Evolutionary conservation across 2,888 invertebrate species (phyloP).

Genomic region (Augiades crinisus): DNA sequence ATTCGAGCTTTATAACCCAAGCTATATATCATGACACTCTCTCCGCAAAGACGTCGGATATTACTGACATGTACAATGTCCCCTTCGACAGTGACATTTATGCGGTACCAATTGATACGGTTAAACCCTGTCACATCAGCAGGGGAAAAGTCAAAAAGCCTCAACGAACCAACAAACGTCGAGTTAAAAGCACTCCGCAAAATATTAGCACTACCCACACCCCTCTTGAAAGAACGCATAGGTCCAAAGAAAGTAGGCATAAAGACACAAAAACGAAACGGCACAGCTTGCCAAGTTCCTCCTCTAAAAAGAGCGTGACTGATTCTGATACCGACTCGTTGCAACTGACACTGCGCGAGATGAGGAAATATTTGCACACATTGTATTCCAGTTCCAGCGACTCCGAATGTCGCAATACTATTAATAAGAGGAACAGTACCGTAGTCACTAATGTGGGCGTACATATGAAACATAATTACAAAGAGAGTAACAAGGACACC

Average conservation of each 20-base stretch:
- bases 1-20: slow-evolving; percentile 93
- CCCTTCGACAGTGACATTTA: slow-evolving; percentile 94
- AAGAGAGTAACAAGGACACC: slow-evolving; percentile 41
- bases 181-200: slow-evolving; percentile 59
- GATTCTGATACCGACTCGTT: slow-evolving; percentile 85
- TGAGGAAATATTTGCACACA: slow-evolving; percentile 90
- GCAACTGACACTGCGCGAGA: slow-evolving; percentile 92
- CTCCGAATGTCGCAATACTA: slow-evolving; percentile 76
- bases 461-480: slow-evolving; percentile 57
- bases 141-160: slow-evolving; percentile 65
- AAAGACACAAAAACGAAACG: slow-evolving; percentile 81
- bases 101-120: slow-evolving; percentile 91
- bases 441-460: slow-evolving; percentile 68
- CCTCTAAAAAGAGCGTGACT: slow-evolving; percentile 74
- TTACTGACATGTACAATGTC: slow-evolving; percentile 92
- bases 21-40: slow-evolving; percentile 94
- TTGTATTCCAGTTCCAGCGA: slow-evolving; percentile 90
- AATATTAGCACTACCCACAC: slow-evolving; percentile 51
- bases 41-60: slow-evolving; percentile 85
- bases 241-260: slow-evolving; percentile 53
- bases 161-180: slow-evolving; percentile 60
- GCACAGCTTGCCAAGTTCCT: slow-evolving; percentile 86
- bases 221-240: slow-evolving; percentile 48
- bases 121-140: slow-evolving; percentile 78
- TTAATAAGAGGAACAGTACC: slow-evolving; percentile 72